Percentiles rank a stretch among this genome's conserved stretches.
Evolutionary conservation across 2,797 vertebrate species (phyloP).

Genomic region (Chelmon rostratus): DNA sequence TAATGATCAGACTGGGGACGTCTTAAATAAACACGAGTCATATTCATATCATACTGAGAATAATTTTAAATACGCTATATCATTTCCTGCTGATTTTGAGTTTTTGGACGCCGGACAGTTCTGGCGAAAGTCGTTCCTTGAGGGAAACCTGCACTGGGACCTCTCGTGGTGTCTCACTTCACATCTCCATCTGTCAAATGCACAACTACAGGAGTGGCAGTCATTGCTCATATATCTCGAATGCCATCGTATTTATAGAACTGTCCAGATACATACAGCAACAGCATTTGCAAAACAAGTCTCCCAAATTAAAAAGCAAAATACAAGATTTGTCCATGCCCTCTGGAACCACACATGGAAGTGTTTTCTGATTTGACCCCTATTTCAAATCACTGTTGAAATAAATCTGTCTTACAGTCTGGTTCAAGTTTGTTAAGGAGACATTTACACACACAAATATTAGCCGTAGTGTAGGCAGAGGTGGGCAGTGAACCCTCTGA

Average conservation of each 20-base stretch:
- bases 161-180: not conserved
- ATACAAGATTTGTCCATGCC: too few species aligned
- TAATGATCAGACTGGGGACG: not conserved
- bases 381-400: too few species aligned
- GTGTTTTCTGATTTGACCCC: too few species aligned
- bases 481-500: constrained; percentile 22
- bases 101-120: not conserved
- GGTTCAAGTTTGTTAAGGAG: too few species aligned
- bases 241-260: not conserved
- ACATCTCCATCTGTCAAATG: not conserved
- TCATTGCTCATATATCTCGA: not conserved
- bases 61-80: not conserved
- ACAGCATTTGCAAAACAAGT: too few species aligned
- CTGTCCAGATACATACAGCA: not conserved
- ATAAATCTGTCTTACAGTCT: too few species aligned
- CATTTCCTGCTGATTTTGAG: not conserved
- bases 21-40: not conserved
- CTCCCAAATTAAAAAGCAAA: too few species aligned
- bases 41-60: not conserved
- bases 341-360: too few species aligned
- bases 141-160: not conserved
- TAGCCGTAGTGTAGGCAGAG: constrained; percentile 4
- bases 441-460: constrained; percentile 3
- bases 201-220: not conserved
- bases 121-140: not conserved